A percentile compares a stretch with the other conserved stretches of the same genome.
Conservation (phyloP, 2,113 vertebrate species). For the Solenodon paradoxus region DNA sequence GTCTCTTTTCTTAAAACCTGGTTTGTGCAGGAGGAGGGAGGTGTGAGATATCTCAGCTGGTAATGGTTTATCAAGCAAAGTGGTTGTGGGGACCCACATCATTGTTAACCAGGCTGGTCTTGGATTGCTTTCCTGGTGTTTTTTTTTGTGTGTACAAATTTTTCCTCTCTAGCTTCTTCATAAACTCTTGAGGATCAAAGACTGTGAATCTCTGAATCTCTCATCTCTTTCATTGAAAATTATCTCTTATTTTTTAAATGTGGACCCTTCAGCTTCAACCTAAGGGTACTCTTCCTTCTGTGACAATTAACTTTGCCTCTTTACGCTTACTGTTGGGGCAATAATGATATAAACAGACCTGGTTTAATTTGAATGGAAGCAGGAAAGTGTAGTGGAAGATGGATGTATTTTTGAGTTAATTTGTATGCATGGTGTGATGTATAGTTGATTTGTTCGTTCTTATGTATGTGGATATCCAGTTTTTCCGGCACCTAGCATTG, state of each 20-base stretch:
- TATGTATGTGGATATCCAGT: no score
- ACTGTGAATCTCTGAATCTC: not conserved
- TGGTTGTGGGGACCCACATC: not conserved
- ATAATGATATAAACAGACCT: not conserved
- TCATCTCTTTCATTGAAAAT: not conserved
- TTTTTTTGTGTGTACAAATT: not conserved
- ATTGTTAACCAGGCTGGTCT: not conserved
- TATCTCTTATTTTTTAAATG: not conserved
- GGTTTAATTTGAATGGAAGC: not conserved
- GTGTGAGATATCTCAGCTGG: not conserved
- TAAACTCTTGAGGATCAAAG: not conserved
- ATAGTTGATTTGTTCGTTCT: no score
- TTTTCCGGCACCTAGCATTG: no score
- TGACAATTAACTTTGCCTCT: not conserved
- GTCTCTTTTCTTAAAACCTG: conserved; percentile 5
- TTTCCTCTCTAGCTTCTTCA: not conserved
- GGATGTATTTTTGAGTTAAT: not conserved
- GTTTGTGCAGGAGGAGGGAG: not conserved
- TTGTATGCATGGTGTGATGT: no score
- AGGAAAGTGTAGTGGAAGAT: not conserved
- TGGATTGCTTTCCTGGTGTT: not conserved
- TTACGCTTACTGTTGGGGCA: not conserved
- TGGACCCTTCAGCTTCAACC: not conserved
- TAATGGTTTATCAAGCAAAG: not conserved
- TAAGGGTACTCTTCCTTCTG: not conserved